phyloP scores from a whole-genome alignment of 2,888 invertebrate species.

The Machimus atricapillus region DNA sequence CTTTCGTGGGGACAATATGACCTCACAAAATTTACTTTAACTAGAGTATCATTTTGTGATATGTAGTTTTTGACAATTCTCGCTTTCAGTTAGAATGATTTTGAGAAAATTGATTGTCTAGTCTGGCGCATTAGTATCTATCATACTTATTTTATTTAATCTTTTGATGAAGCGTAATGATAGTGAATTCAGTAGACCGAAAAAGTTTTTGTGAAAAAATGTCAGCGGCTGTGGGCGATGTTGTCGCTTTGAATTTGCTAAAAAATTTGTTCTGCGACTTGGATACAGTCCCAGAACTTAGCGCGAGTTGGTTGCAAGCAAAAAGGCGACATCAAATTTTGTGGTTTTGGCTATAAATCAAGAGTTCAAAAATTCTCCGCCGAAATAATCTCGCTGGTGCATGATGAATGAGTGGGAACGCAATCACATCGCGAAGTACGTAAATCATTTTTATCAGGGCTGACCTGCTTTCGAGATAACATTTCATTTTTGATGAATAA shows the following conservation, averaged over 20 bases:
- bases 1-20: too few species aligned
- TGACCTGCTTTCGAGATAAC: constrained; percentile 23
- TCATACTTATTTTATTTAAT: too few species aligned
- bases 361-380: neutral
- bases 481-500: neutral
- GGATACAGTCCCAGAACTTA: neutral
- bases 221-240: too few species aligned
- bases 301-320: neutral
- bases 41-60: too few species aligned
- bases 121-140: too few species aligned
- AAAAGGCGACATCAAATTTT: neutral
- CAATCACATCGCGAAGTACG: constrained; percentile 2
- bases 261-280: neutral
- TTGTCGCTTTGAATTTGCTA: neutral
- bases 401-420: constrained; percentile 16
- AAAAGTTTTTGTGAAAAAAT: neutral
- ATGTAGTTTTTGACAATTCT: too few species aligned
- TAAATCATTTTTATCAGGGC: constrained; percentile 26
- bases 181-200: neutral
- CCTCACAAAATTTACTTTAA: too few species aligned
- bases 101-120: too few species aligned
- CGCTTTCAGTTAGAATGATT: too few species aligned
- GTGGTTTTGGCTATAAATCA: neutral
- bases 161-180: too few species aligned
- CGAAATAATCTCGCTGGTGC: neutral